phyloP scores from a whole-genome alignment of 2,888 invertebrate genomes.

The Hirtodrosophila alboralis region DNA sequence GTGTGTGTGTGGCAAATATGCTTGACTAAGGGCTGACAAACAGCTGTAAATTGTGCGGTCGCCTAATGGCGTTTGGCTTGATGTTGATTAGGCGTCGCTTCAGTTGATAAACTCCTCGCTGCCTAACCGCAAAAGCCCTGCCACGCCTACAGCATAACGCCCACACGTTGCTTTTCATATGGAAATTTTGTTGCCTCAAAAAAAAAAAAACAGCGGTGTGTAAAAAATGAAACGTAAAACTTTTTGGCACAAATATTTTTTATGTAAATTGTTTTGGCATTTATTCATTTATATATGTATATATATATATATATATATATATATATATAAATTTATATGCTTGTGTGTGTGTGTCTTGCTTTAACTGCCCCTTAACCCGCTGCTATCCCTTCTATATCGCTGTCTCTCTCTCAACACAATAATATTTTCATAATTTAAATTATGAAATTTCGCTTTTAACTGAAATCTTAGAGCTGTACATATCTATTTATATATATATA shows the following conservation, averaged over 20 bases:
- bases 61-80: constrained; percentile 65
- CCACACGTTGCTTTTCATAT: constrained; percentile 63
- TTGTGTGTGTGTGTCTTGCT: constrained; percentile 18
- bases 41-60: constrained; percentile 70
- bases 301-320: constrained; percentile 4
- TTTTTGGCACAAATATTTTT: constrained; percentile 74
- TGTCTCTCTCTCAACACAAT: constrained; percentile 41
- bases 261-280: constrained; percentile 77
- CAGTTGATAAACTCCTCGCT: constrained; percentile 67
- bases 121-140: constrained; percentile 39
- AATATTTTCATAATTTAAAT: constrained; percentile 72
- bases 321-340: constrained; percentile 7
- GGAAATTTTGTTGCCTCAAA: constrained; percentile 51
- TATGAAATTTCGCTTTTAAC: constrained; percentile 43
- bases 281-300: constrained; percentile 61
- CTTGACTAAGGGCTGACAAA: constrained; percentile 40
- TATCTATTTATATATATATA: constrained; percentile 13
- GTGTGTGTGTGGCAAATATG: too few relatives aligned
- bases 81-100: constrained; percentile 76
- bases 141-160: constrained; percentile 32
- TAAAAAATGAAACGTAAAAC: constrained; percentile 57
- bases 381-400: constrained; percentile 1
- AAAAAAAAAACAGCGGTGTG: constrained; percentile 4
- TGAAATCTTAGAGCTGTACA: constrained; percentile 53
- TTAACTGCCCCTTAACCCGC: constrained; percentile 4